Percentiles rank a stretch among this genome's conserved stretches.
Evolutionary conservation across 2,113 vertebrate genomes (phyloP).

Genomic region (Thinocorus orbignyianus): DNA sequence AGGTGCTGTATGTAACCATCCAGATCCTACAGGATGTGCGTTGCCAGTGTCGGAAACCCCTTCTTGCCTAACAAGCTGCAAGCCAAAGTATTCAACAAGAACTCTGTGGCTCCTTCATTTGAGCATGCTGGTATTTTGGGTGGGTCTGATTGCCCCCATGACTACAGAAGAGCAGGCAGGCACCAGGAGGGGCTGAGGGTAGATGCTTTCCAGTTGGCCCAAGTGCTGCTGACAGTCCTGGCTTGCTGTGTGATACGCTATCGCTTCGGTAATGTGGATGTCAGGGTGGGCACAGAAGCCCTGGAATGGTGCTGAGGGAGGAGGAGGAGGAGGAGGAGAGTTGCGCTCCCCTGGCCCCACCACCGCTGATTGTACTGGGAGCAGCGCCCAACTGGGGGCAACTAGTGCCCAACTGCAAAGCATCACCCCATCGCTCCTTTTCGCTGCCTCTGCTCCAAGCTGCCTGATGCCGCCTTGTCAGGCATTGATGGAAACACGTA

Average conservation of each 20-base stretch:
- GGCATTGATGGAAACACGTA: background rate
- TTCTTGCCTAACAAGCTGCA: constrained; percentile 38
- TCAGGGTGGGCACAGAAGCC: background rate
- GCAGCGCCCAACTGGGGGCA: too few relatives aligned
- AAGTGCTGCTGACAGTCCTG: background rate
- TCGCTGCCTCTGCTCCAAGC: background rate
- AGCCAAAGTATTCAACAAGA: constrained; percentile 26
- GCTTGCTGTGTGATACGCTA: background rate
- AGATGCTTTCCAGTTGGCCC: background rate
- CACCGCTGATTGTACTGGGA: background rate
- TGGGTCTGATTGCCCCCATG: background rate
- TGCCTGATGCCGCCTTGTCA: background rate
- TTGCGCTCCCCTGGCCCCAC: background rate
- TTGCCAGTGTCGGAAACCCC: constrained; percentile 8
- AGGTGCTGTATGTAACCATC: background rate
- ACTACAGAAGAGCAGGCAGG: background rate
- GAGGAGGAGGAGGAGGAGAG: background rate
- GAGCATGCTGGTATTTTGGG: background rate
- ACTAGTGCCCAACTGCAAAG: background rate
- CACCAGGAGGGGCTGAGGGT: background rate
- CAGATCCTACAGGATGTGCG: background rate
- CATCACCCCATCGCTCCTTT: background rate
- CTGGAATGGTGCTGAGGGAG: background rate
- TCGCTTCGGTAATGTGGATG: background rate
- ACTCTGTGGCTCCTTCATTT: background rate